Base-by-base conservation (phyloP, 2,113 vertebrate species). In the Gymnarchus niloticus region DNA sequence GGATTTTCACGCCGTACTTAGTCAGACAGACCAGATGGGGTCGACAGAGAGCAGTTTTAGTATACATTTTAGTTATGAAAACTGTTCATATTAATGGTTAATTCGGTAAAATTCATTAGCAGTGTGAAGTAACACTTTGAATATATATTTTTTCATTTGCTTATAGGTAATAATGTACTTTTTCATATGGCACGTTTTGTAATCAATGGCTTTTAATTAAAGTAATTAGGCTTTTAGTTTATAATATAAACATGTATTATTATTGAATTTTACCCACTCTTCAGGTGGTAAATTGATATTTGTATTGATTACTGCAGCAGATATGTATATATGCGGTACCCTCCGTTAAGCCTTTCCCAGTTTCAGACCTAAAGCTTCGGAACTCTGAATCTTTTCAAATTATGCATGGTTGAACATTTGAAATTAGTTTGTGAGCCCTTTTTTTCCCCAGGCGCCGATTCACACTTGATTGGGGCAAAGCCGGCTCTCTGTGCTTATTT, bases 361-460 rank as follows among this genome's bases (percentile, higher is more conserved):
- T 87, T 84, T 78, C 78, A 81, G 84, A 87, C 83, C 84, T 57
- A 28, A 84, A 90, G 65, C 65, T 73, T 89, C 85, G 87, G 88
- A 90, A 56, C 93, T 92, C 93, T 94, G 94, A 93, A 93, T 95
- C 94, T 94, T 94, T 94, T 93, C 89, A 91, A 94, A 95, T 95
- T 96, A 94, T 96, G 95, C 95, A 94, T 95, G 95, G 95, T 89
- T 96, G 94, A 96, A 94, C 95, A 95, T 96, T 95, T 92, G 94
- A 95, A 96, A 96, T 95, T 94, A 95, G 95, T 95, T 95, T 95
- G 94, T 94, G 92, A 92, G 92, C 94, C 90, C 92, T 94, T 41
- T 73, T n/a, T 33, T 14, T 33, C 95, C 95, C 77, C 87, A 93
- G 95, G 95, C 94, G 89, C 87, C 92, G 94, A 95, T 95, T 94